Percentiles rank a stretch among this genome's conserved stretches.
These are phyloP conservation scores for Protophormia terraenovae DNA, from an alignment of 2,888 invertebrate genomes.

Conservation along the genomic window DNA sequence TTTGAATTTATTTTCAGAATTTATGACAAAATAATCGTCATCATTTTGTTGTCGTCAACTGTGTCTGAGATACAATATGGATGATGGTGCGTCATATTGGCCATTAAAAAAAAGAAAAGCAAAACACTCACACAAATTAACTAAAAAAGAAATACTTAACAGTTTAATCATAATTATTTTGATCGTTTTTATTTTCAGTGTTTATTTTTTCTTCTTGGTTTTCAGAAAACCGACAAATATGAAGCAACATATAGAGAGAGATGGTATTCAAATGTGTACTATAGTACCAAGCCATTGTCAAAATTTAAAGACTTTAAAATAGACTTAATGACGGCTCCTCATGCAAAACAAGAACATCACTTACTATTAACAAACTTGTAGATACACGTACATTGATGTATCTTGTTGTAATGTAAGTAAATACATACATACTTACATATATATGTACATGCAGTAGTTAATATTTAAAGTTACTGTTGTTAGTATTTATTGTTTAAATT, in stretches of 20 bases:
- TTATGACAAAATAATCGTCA: slow-evolving; percentile 61
- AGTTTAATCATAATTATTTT: slow-evolving; percentile 9
- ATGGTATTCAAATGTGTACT: neutral
- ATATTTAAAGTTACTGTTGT: slow-evolving; percentile 26
- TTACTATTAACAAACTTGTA: neutral
- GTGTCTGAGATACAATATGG: slow-evolving; percentile 16
- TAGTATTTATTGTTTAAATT: neutral
- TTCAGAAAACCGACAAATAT: neutral
- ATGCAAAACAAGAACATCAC: slow-evolving; percentile 29
- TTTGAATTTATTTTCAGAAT: slow-evolving; percentile 6
- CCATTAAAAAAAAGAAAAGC: neutral
- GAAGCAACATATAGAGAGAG: neutral
- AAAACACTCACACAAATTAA: neutral
- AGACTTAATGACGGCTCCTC: slow-evolving; percentile 26
- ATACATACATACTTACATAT: neutral
- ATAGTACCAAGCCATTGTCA: slow-evolving; percentile 21
- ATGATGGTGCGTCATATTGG: slow-evolving; percentile 48
- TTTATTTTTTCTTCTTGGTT: neutral
- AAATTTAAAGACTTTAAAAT: neutral
- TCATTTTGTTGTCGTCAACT: slow-evolving; percentile 52
- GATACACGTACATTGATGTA: neutral
- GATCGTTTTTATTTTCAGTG: neutral
- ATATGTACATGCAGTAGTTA: slow-evolving; percentile 30
- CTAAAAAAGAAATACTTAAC: neutral
- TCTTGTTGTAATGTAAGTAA: neutral